Conservation (phyloP, 2,113 vertebrate genomes). For the Brachionichthys hirsutus region DNA sequence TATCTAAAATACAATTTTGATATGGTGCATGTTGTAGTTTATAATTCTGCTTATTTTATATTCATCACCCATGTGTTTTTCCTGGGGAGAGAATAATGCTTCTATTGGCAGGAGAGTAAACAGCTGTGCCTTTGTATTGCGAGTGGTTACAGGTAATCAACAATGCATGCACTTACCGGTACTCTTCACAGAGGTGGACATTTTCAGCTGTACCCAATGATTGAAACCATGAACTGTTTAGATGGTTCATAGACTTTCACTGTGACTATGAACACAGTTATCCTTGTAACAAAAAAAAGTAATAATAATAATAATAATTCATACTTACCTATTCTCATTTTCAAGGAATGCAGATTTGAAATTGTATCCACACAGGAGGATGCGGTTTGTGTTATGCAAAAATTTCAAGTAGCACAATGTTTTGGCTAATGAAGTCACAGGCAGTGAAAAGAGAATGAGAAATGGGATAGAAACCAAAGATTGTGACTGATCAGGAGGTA, state of each 20-base stretch:
- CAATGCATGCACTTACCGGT: conserved; percentile 76
- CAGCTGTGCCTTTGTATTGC: conserved; percentile 76
- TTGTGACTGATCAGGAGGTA: too few species aligned
- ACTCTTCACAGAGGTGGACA: conserved; percentile 71
- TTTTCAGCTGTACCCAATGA: conserved; percentile 74
- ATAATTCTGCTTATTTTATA: conserved; percentile 16
- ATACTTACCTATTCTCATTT: conserved; percentile 19
- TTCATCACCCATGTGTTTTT: conserved; percentile 52
- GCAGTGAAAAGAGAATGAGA: conserved; percentile 21
- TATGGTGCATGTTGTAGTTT: conserved; percentile 21
- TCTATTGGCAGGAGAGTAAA: conserved; percentile 64
- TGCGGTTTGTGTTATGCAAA: conserved; percentile 23
- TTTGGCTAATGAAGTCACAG: conserved; percentile 11
- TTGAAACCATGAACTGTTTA: conserved; percentile 78
- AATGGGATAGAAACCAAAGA: too few species aligned
- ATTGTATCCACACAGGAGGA: conserved; percentile 21
- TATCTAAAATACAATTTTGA: conserved; percentile 28
- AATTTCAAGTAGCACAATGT: conserved; percentile 13
- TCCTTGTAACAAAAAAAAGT: conserved; percentile 5
- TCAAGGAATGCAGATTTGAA: conserved; percentile 27
- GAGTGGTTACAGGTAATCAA: conserved; percentile 78
- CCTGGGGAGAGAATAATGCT: conserved; percentile 50
- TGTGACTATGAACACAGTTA: conserved; percentile 22
- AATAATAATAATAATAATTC: too few species aligned
- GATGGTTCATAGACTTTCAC: conserved; percentile 61